Conservation (phyloP, 2,888 invertebrate genomes). For the Hypena proboscidalis region DNA sequence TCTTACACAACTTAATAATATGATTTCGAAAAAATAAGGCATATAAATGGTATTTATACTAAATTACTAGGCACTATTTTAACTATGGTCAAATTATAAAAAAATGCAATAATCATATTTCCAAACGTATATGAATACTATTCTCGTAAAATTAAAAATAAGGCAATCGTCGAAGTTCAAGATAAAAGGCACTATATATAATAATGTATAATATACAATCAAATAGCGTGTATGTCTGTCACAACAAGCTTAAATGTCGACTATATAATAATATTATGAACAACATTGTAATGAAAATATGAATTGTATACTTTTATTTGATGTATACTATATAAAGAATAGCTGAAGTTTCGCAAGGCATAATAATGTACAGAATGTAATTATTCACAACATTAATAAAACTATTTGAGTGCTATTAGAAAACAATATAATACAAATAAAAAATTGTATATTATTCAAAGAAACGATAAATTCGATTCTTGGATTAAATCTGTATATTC, state of each 20-base stretch:
- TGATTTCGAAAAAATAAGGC: conserved; percentile 48
- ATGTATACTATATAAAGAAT: conserved; percentile 20
- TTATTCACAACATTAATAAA: too few species aligned
- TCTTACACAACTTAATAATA: conserved; percentile 24
- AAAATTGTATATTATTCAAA: too few species aligned
- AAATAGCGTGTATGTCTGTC: conserved; percentile 23
- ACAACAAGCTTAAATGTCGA: conserved; percentile 35
- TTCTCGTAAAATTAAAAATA: conserved; percentile 42
- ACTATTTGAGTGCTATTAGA: background rate
- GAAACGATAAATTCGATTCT: too few species aligned
- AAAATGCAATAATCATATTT: conserved; percentile 49
- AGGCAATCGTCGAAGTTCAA: conserved; percentile 44
- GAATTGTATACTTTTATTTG: conserved; percentile 23
- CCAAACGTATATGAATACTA: conserved; percentile 39
- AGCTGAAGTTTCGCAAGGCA: conserved; percentile 12
- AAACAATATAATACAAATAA: background rate
- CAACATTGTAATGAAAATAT: conserved; percentile 38
- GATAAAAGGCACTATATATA: conserved; percentile 40
- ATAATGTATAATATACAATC: conserved; percentile 24
- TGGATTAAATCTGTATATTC: too few species aligned
- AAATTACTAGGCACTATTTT: conserved; percentile 51
- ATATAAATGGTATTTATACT: conserved; percentile 50
- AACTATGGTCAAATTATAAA: conserved; percentile 46
- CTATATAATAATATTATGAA: conserved; percentile 15
- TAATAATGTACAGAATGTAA: too few species aligned